Evolutionary conservation across 2,797 vertebrate genomes (phyloP).

Genomic region (Caiman crocodilus): DNA sequence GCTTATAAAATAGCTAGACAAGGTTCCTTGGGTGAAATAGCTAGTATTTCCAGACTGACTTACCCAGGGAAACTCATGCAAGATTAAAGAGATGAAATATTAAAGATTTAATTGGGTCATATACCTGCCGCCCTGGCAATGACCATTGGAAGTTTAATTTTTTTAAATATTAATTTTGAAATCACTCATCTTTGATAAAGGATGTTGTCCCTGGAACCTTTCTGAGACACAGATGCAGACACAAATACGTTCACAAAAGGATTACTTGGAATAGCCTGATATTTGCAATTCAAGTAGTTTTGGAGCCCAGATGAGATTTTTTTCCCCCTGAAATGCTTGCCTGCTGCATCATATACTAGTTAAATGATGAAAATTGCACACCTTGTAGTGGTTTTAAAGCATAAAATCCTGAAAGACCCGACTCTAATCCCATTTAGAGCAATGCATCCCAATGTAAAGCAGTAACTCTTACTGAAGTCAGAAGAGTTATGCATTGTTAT

Average conservation of each 20-base stretch:
- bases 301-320: conserved; percentile 29
- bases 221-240: background rate
- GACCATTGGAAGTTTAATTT: conserved; percentile 30
- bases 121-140: conserved; percentile 49
- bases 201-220: conserved; percentile 1
- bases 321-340: background rate
- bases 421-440: background rate
- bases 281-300: conserved; percentile 68
- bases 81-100: conserved; percentile 68
- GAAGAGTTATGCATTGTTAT: background rate
- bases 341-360: background rate
- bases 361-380: conserved; percentile 18
- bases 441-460: fast-evolving
- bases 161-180: conserved; percentile 60
- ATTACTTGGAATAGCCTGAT: conserved; percentile 24
- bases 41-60: conserved; percentile 51
- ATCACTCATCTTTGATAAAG: conserved; percentile 48
- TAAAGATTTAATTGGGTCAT: conserved; percentile 58
- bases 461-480: background rate
- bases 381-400: background rate
- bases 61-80: conserved; percentile 46
- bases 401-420: fast-evolving
- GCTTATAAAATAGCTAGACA: conserved; percentile 54
- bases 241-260: conserved; percentile 3
- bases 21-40: background rate